Base-by-base conservation (phyloP, 1,140 invertebrate species). In the Drosophila persimilis region DNA sequence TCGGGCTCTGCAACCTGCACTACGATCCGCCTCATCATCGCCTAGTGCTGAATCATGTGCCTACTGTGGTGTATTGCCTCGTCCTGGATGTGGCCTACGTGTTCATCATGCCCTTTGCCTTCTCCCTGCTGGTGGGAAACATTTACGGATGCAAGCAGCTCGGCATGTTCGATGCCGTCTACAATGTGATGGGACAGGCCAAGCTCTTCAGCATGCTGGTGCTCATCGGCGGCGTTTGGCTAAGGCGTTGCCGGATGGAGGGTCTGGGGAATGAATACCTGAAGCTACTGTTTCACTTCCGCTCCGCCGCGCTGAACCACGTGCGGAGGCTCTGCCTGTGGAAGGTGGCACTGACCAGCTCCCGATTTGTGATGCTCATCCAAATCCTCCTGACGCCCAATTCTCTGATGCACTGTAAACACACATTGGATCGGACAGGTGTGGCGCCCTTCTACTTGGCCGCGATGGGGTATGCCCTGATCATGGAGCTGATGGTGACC, bases 1-100 rank as follows among this genome's bases (percentile, higher is more conserved):
- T 86, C 35, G 81, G 81, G 3, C 31, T 85, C 0, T 56, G 57
- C 50, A 86, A 67, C 15, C 29, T 77, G 2, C 61, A 67, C 24
- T 85, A 66, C 59, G 70, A 56, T 47, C 15, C 22, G 24, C 6
- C 22, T 35, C 15, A 17, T 8, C 6, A 52, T 13, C 50, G 55
- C 0, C 54, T 74, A 5, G 11, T 52, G 20, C 46, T 43, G 0
- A 41, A 66, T 13, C 62, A 61, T 52, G 51, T 50, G 1, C 22
- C 35, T 13, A 75, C 73, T 1, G 9, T 79, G 43, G 0, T 43
- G 2, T 85, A 81, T 13, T 75, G 69, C n/a, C 4, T 81, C 2
- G 3, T 67, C 1, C 26, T 88, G 31, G 35, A 86, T n/a, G 24
- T 77, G 26, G 1, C 47, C 5, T 81, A 81, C 24, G 7, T 86